Evolutionary conservation across 2,888 invertebrate genomes (phyloP).

Genomic region (Tipula lateralis): DNA sequence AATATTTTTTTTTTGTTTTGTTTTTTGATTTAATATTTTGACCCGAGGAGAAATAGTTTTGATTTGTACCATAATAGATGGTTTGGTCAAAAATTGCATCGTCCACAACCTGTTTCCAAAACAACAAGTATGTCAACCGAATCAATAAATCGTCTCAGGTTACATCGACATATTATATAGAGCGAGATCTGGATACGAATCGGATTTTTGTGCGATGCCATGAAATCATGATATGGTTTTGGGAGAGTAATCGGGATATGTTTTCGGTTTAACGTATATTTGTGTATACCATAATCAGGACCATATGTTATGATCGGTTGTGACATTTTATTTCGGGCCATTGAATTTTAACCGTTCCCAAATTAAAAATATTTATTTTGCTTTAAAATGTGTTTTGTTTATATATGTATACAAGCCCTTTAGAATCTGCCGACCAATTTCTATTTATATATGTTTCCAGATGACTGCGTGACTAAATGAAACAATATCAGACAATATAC

Average conservation of each 20-base stretch:
- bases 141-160: background rate
- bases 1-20: background rate
- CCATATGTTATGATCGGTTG: constrained; percentile 19
- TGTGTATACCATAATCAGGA: background rate
- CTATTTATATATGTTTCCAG: too few species aligned
- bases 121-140: background rate
- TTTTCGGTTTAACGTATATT: background rate
- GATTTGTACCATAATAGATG: background rate
- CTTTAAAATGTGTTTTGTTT: too few species aligned
- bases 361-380: background rate
- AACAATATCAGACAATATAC: too few species aligned
- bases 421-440: too few species aligned
- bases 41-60: background rate
- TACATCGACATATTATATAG: background rate
- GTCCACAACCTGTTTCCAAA: constrained; percentile 14
- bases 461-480: too few species aligned
- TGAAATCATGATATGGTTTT: background rate
- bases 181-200: background rate
- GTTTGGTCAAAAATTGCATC: background rate
- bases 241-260: background rate
- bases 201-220: background rate
- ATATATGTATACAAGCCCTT: too few species aligned
- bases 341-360: background rate
- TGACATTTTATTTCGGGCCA: constrained; percentile 5
- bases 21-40: background rate